These are phyloP conservation scores for Lutjanus erythropterus DNA, from an alignment of 2,113 vertebrate species.

Conservation along the genomic window DNA sequence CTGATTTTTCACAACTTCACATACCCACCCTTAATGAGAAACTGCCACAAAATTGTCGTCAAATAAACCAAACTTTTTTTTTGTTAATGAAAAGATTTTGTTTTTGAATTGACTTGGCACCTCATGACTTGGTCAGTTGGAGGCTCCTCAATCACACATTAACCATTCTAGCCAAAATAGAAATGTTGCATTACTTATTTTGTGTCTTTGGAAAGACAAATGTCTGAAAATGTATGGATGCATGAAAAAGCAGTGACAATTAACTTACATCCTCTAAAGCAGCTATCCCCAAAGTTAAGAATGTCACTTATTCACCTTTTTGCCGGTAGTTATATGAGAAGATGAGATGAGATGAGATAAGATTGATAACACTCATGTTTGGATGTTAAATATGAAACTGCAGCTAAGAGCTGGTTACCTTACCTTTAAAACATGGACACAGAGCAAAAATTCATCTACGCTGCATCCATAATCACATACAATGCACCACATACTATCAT, in stretches of 20 bases:
- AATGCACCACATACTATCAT: too few species aligned
- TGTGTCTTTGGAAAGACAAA: not conserved
- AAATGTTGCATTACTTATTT: not conserved
- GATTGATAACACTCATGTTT: too few species aligned
- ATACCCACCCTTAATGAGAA: conserved; percentile 3
- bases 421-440: not conserved
- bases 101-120: not conserved
- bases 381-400: too few species aligned
- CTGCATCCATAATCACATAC: too few species aligned
- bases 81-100: not conserved
- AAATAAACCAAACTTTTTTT: not conserved
- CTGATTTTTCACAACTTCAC: conserved; percentile 17
- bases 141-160: not conserved
- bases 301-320: too few species aligned
- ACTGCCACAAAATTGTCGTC: not conserved
- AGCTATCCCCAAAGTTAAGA: too few species aligned
- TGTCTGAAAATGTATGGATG: not conserved
- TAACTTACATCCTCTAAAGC: not conserved
- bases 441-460: too few species aligned
- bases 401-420: not conserved
- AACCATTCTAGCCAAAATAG: not conserved
- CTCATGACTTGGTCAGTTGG: too few species aligned
- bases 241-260: not conserved
- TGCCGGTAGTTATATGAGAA: too few species aligned
- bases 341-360: too few species aligned